These are phyloP conservation scores for Crossocerus cetratus DNA, from an alignment of 2,888 invertebrate genomes.

Conservation along the genomic window DNA sequence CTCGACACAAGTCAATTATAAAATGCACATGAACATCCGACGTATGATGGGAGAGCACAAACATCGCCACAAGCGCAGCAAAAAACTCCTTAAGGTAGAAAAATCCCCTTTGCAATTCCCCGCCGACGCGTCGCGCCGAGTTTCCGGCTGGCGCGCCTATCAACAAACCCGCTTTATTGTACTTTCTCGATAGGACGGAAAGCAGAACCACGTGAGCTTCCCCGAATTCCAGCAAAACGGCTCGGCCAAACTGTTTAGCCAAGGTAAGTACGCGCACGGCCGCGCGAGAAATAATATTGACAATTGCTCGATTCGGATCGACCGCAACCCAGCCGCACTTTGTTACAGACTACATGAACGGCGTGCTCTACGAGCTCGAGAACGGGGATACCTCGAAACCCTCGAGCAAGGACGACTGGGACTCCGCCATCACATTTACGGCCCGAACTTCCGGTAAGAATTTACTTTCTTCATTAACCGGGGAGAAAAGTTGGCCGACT, in stretches of 20 bases:
- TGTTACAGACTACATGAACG: conserved; percentile 88
- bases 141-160: too few species aligned
- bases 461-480: not conserved
- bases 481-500: too few species aligned
- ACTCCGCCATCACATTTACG: conserved; percentile 93
- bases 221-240: conserved; percentile 94
- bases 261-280: conserved; percentile 81
- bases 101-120: too few species aligned
- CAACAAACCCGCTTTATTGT: not conserved
- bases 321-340: conserved; percentile 26
- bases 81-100: conserved; percentile 87
- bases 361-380: conserved; percentile 85
- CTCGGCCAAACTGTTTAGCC: conserved; percentile 91
- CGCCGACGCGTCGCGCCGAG: too few species aligned
- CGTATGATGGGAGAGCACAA: conserved; percentile 91
- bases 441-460: conserved; percentile 91
- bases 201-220: conserved; percentile 92
- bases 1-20: conserved; percentile 91
- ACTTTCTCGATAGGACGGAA: conserved; percentile 83
- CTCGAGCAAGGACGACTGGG: conserved; percentile 85
- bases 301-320: not conserved
- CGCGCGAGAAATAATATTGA: conserved; percentile 25
- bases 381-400: conserved; percentile 79
- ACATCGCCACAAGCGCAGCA: conserved; percentile 89
- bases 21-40: conserved; percentile 93